These are phyloP conservation scores for Urocitellus parryii DNA, from an alignment of 2,113 vertebrate species.

Conservation along the genomic window DNA sequence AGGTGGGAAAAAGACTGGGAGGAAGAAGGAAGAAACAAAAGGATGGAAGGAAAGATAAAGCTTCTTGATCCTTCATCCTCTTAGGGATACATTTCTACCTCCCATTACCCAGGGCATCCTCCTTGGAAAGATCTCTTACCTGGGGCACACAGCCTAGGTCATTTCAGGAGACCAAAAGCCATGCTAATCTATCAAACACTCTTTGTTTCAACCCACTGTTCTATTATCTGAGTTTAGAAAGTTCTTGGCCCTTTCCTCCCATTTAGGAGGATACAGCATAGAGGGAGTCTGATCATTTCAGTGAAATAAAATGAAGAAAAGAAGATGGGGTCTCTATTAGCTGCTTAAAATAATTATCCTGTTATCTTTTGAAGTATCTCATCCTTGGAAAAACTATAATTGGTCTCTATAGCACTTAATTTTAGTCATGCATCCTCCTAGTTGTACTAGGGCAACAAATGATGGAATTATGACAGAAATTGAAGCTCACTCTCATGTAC, in stretches of 20 bases:
- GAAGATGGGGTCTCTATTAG: background rate
- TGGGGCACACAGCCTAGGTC: background rate
- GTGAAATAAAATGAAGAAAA: constrained; percentile 8
- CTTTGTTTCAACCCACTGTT: background rate
- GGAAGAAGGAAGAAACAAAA: constrained; percentile 2
- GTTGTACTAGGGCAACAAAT: background rate
- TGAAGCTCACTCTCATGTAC: background rate
- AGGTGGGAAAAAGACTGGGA: background rate
- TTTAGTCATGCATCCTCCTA: background rate
- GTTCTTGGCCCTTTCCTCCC: background rate
- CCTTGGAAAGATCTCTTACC: background rate
- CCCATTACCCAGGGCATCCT: background rate
- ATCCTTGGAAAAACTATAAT: constrained; percentile 18
- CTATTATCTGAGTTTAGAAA: background rate
- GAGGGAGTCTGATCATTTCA: background rate
- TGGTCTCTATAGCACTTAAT: background rate
- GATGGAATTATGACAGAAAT: background rate
- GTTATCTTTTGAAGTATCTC: constrained; percentile 5
- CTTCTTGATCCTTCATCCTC: background rate
- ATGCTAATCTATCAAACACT: background rate
- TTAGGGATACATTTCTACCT: background rate
- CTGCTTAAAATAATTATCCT: constrained; percentile 2
- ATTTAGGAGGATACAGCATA: background rate
- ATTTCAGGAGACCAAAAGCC: background rate
- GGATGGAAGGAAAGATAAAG: constrained; percentile 3